phyloP scores from a whole-genome alignment of 2,797 vertebrate species.

The Eulemur mongoz region DNA sequence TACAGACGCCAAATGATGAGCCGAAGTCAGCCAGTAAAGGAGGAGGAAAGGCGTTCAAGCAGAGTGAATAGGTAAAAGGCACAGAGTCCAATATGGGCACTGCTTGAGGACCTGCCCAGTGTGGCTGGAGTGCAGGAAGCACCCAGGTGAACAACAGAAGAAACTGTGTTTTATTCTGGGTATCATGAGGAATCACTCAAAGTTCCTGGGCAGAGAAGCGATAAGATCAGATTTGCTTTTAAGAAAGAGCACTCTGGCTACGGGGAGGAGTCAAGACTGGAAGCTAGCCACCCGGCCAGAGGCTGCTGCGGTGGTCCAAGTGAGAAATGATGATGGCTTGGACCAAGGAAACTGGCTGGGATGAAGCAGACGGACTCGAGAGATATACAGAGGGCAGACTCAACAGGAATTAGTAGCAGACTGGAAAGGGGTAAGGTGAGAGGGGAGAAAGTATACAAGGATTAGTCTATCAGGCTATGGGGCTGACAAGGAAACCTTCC shows the following conservation, averaged over 20 bases:
- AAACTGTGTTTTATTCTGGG: background rate
- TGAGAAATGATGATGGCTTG: background rate
- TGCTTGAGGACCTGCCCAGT: background rate
- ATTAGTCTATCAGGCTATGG: background rate
- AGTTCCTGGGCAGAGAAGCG: background rate
- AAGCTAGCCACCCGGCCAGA: background rate
- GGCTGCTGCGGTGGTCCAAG: background rate
- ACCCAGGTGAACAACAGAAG: background rate
- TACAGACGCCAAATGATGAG: background rate
- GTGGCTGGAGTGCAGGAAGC: background rate
- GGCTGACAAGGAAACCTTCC: background rate
- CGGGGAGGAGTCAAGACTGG: background rate
- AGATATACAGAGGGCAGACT: background rate
- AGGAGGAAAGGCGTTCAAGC: background rate
- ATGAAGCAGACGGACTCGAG: background rate
- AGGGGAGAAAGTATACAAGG: background rate
- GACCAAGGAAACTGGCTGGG: background rate
- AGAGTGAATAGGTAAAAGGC: background rate
- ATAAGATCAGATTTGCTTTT: slow-evolving; percentile 31
- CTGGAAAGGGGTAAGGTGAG: background rate
- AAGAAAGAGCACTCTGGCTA: background rate
- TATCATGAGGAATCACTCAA: background rate
- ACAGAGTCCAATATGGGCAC: background rate
- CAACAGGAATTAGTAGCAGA: background rate
- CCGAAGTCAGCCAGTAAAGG: background rate